Evolutionary conservation across 92 coral and sea anemone genomes (phyloP), one percentile per base, ranked within the genome.

Genomic region (Metridium senile): DNA sequence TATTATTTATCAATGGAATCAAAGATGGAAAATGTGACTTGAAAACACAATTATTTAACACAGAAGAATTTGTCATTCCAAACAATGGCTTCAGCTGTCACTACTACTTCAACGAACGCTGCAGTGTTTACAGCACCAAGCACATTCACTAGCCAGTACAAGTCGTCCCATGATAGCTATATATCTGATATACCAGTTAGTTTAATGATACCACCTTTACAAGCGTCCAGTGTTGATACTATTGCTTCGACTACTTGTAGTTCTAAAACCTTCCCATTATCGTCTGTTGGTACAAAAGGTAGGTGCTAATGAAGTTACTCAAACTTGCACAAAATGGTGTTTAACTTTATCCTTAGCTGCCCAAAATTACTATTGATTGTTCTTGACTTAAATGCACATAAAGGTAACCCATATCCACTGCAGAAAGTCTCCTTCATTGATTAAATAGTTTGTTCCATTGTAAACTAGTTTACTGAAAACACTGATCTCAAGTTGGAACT

Each of bases 191-290:
- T 73, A 58, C 78, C 78, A 58, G 33, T 30, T 33, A 33, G 57
- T 30, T 54, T 73, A n/a, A 73, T 73, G 78, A 20, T 73, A 32
- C 78, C 78, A 33, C 78, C 78, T 18, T 58, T 28, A 31, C 3
- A 1, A 21, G n/a, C 74, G 2, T 46, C 78, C n/a, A 11, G 27
- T n/a, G 54, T 56, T 22, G 33, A 17, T 58, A 21, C 56, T 3
- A 56, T 11, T 73, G 64, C 53, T 34, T 58, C 67, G 0, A 57
- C 20, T 28, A 16, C n/a, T 30, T 63, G 45, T 28, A 67, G 22
- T 31, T 57, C 32, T 32, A 45, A 58, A 33, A 62, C 62, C 7
- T 9, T 59, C 26, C 65, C 65, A 17, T 8, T 19, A 2, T 17
- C 61, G n/a, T 17, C 61, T 17, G 26, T 17, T 45, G 17, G 9